Conservation (phyloP, 2,797 vertebrate genomes). For the Acomys russatus region DNA sequence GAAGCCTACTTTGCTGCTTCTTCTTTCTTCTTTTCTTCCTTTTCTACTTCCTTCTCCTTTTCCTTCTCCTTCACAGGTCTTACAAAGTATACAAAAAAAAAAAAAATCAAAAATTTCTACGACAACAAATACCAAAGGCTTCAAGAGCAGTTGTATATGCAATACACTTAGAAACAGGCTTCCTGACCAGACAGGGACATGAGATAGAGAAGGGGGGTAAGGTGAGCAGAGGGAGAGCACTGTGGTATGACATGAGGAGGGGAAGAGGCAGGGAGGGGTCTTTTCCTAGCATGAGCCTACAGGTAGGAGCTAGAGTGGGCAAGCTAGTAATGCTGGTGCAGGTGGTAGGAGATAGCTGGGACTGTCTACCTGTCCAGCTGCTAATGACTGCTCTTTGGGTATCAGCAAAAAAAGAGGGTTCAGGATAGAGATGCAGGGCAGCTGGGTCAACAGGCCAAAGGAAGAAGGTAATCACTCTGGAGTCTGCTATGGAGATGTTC, state of each 20-base stretch:
- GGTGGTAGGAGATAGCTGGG: neutral
- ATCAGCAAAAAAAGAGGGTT: neutral
- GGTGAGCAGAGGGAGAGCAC: slow-evolving; percentile 84
- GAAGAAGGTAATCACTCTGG: neutral
- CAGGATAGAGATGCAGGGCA: neutral
- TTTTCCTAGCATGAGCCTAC: slow-evolving; percentile 51
- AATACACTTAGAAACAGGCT: slow-evolving; percentile 87
- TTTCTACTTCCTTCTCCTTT: neutral
- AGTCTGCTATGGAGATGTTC: slow-evolving; percentile 52
- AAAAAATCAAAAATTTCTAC: slow-evolving; percentile 88
- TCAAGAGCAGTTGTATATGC: slow-evolving; percentile 88
- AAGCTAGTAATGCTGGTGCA: neutral
- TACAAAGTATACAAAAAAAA: slow-evolving; percentile 86
- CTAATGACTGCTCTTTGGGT: neutral
- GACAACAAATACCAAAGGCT: slow-evolving; percentile 86
- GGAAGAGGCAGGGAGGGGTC: slow-evolving; percentile 18
- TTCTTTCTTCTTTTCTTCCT: too few species aligned
- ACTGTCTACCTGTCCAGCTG: slow-evolving; percentile 3
- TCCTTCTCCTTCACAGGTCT: slow-evolving; percentile 74
- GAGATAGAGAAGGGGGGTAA: slow-evolving; percentile 60
- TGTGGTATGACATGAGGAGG: slow-evolving; percentile 28
- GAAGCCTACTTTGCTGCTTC: too few species aligned
- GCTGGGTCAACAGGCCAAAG: neutral
- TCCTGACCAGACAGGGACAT: slow-evolving; percentile 79
- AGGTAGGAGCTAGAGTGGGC: slow-evolving; percentile 52